Evolutionary conservation across 2,113 vertebrate genomes (phyloP).

Genomic region (Microcebus jonahi): DNA sequence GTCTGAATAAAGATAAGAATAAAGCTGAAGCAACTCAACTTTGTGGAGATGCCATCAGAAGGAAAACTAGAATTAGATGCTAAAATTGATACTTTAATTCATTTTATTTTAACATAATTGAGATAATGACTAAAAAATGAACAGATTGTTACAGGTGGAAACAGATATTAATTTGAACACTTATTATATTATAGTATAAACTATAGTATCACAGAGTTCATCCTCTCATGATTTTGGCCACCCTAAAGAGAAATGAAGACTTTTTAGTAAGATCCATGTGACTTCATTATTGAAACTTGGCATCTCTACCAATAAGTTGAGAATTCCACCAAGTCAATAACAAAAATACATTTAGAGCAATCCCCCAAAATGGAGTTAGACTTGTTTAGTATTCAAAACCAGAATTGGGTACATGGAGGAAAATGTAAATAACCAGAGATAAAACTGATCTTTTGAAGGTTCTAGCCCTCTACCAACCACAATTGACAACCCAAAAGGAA

Average conservation of each 20-base stretch:
- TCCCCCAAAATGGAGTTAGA: background rate
- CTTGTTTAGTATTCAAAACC: background rate
- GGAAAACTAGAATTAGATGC: background rate
- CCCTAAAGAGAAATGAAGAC: background rate
- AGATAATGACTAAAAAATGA: background rate
- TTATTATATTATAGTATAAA: background rate
- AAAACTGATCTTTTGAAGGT: background rate
- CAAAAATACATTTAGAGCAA: background rate
- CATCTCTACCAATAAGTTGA: background rate
- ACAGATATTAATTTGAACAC: background rate
- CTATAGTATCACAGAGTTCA: too few species aligned
- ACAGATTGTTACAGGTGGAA: background rate
- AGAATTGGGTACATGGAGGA: background rate
- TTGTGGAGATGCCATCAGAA: background rate
- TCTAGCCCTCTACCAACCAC: background rate
- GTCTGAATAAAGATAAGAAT: slow-evolving; percentile 67
- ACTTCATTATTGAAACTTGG: background rate
- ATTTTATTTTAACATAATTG: background rate
- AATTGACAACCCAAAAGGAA: background rate
- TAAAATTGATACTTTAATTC: background rate
- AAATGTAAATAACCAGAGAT: background rate
- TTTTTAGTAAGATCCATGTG: background rate
- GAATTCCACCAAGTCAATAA: background rate
- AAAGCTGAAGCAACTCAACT: slow-evolving; percentile 69
- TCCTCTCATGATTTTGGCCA: background rate